phyloP scores from a whole-genome alignment of 2,797 vertebrate species.

The Chiroxiphia lanceolata region DNA sequence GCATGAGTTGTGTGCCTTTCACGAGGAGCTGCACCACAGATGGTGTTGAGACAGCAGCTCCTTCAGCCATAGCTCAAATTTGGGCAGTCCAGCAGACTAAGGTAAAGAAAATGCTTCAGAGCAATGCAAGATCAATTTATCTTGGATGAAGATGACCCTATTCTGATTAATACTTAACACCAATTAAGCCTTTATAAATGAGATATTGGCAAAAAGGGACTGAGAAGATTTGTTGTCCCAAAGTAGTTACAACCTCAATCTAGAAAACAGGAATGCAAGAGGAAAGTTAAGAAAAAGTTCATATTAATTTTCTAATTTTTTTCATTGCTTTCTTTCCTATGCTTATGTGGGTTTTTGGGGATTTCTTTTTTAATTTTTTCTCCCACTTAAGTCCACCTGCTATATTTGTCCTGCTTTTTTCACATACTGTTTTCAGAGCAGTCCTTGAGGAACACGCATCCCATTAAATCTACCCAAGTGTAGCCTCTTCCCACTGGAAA shows the following conservation, averaged over 20 bases:
- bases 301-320: background rate
- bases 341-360: background rate
- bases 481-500: background rate
- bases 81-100: background rate
- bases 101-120: background rate
- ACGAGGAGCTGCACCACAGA: background rate
- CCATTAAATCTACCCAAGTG: background rate
- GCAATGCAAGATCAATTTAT: background rate
- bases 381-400: background rate
- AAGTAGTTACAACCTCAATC: background rate
- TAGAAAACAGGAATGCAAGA: background rate
- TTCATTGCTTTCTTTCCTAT: background rate
- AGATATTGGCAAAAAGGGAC: background rate
- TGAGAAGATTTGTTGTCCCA: background rate
- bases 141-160: background rate
- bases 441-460: background rate
- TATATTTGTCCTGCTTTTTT: background rate
- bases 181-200: background rate
- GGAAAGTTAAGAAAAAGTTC: background rate
- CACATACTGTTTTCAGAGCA: background rate
- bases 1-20: rapidly evolving
- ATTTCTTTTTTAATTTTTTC: background rate
- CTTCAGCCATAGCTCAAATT: background rate
- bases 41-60: rapidly evolving
- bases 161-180: background rate